Percentiles rank a stretch among this genome's conserved stretches.
Conservation (phyloP, 2,113 vertebrate species). For the Kryptolebias marmoratus region DNA sequence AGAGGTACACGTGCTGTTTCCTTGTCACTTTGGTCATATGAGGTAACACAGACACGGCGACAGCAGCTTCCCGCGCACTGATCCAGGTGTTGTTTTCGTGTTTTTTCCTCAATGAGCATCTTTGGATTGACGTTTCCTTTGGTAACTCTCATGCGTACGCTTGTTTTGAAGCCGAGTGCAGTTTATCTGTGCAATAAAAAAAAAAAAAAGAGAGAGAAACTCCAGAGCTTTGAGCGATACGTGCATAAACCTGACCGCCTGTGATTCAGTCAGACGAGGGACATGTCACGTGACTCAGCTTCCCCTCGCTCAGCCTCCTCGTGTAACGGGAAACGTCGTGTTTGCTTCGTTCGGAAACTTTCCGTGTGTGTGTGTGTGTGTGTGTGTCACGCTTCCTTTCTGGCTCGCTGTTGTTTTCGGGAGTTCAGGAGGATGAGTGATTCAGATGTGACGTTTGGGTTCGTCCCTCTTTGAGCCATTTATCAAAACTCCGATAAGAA, state of each 20-base stretch:
- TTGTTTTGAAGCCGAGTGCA: background rate
- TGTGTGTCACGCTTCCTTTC: conserved; percentile 70
- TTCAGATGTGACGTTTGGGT: conserved; percentile 29
- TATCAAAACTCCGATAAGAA: conserved; percentile 59
- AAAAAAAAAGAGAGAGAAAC: no score
- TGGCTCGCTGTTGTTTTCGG: conserved; percentile 47
- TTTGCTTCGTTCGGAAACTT: conserved; percentile 56
- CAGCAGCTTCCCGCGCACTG: background rate
- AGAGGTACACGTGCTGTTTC: no score
- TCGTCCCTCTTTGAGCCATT: conserved; percentile 32
- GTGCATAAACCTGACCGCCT: background rate
- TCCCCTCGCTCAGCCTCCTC: conserved; percentile 5
- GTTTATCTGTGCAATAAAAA: background rate
- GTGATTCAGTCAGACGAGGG: conserved; percentile 17
- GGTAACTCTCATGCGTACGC: no score
- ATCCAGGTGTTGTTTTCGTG: conserved; percentile 16
- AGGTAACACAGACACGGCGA: conserved; percentile 1
- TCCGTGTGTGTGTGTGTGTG: conserved; percentile 50
- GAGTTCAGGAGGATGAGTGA: conserved; percentile 45
- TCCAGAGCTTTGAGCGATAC: background rate
- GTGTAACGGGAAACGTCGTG: conserved; percentile 48
- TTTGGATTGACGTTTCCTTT: no score
- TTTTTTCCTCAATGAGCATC: no score
- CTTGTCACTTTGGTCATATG: background rate
- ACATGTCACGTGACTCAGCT: conserved; percentile 33